These are phyloP conservation scores for Drosophila kikkawai DNA, from an alignment of 1,140 invertebrate species.

Conservation along the genomic window DNA sequence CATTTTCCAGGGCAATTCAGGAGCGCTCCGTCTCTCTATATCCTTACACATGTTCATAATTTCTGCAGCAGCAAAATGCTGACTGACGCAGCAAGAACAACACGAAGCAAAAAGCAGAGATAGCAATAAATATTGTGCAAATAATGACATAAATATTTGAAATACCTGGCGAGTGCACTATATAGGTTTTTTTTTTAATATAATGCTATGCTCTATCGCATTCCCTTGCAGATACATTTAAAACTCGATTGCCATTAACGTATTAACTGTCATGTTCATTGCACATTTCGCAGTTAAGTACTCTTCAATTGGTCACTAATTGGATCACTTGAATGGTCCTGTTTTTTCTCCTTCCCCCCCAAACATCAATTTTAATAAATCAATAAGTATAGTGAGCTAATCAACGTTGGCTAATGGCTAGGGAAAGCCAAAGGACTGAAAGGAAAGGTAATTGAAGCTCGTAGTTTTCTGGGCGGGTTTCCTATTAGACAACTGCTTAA, in stretches of 20 bases:
- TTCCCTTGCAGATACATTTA: neutral
- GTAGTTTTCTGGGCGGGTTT: constrained; percentile 33
- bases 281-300: constrained; percentile 36
- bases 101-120: constrained; percentile 14
- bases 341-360: neutral
- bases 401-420: constrained; percentile 48
- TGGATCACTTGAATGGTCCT: constrained; percentile 20
- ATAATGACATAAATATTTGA: constrained; percentile 61
- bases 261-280: constrained; percentile 50
- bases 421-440: constrained; percentile 6
- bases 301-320: constrained; percentile 49
- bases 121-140: constrained; percentile 61
- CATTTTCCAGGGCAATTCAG: constrained; percentile 69
- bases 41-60: constrained; percentile 58
- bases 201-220: neutral
- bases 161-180: constrained; percentile 16
- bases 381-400: constrained; percentile 52
- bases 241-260: constrained; percentile 40
- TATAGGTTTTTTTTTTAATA: neutral
- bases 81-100: constrained; percentile 21
- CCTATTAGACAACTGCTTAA: constrained; percentile 63
- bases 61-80: constrained; percentile 42
- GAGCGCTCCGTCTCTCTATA: constrained; percentile 2
- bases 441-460: constrained; percentile 48
- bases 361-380: constrained; percentile 1